Evolutionary conservation across 2,113 vertebrate genomes (phyloP), one percentile per base, ranked within the genome.

Genomic region (Amblyornis subalaris): DNA sequence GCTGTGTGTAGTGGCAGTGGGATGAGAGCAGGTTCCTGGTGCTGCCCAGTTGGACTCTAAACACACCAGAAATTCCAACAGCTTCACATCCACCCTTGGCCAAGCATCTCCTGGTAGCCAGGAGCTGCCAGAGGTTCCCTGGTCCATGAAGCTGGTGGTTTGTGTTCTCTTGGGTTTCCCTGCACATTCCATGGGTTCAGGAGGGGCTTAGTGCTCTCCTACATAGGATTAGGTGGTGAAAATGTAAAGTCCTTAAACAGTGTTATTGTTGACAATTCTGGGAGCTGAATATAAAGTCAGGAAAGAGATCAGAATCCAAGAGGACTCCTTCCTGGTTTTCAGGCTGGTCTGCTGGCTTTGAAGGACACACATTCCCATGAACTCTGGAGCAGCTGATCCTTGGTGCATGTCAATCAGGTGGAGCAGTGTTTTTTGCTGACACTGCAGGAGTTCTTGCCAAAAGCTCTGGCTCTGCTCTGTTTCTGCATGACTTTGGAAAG

Each of bases 331-430:
- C 83, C 40, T 74, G 51, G 15, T 77, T 93, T 71, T 62, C 57
- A 64, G 54, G 65, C 69, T 2, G 0, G 66, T 48, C 33, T 74
- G 1, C 31, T 71, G 83, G 19, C 88, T 87, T 67, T 67, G 79
- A 65, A 90, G 86, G 91, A 54, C 61, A 42, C 36, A 1, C 33
- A 4, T 91, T 95, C 72, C 71, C 82, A 45, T 53, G 70, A 58
- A 29, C 85, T 45, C 53, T 6, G 55, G 85, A 65, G 62, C 83
- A 58, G 89, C 94, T 72, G 73, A 61, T 89, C 57, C 53, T 75
- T 76, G 94, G 84, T 94, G 70, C 80, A 48, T 83, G 74, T 69
- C 89, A 87, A 31, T 90, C 91, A 75, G 77, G 80, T 91, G 66
- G 62, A 82, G 74, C 4, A 3, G 24, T 22, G 76, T 2, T 17